Conservation (phyloP, 2,797 vertebrate species). For the Acanthopagrus latus region DNA sequence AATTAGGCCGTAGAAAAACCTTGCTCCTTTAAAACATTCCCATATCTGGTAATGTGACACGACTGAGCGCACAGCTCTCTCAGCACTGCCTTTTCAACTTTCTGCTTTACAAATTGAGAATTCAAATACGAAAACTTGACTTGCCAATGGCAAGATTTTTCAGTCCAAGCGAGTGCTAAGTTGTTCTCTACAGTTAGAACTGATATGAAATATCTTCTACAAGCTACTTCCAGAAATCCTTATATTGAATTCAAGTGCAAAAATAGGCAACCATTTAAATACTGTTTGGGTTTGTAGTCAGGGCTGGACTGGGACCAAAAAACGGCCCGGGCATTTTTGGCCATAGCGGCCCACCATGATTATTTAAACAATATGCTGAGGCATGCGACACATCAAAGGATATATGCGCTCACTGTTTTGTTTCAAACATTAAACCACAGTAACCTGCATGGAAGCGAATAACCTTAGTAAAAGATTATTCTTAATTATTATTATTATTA, state of each 20-base stretch:
- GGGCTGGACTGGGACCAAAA: no score
- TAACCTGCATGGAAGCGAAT: no score
- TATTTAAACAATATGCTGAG: no score
- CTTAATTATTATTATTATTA: no score
- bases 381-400: no score
- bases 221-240: conserved; percentile 8
- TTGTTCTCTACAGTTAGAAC: conserved; percentile 5
- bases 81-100: conserved; percentile 26
- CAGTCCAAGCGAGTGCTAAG: conserved; percentile 1
- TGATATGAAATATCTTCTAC: conserved; percentile 24
- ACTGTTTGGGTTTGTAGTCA: conserved; percentile 17
- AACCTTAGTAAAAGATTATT: no score
- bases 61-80: conserved; percentile 23
- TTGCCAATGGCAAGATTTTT: conserved; percentile 11
- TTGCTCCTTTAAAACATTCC: conserved; percentile 31
- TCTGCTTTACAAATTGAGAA: conserved; percentile 8
- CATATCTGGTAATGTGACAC: conserved; percentile 24
- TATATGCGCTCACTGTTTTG: no score
- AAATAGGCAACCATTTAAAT: conserved; percentile 4
- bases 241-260: background rate
- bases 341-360: no score
- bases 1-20: conserved; percentile 50
- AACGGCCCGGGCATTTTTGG: no score
- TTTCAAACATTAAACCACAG: no score
- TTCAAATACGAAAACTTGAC: conserved; percentile 19